Percentiles rank a stretch among this genome's conserved stretches.
These are phyloP conservation scores for Leptinotarsa juncta DNA, from an alignment of 2,888 invertebrate genomes.

Conservation along the genomic window DNA sequence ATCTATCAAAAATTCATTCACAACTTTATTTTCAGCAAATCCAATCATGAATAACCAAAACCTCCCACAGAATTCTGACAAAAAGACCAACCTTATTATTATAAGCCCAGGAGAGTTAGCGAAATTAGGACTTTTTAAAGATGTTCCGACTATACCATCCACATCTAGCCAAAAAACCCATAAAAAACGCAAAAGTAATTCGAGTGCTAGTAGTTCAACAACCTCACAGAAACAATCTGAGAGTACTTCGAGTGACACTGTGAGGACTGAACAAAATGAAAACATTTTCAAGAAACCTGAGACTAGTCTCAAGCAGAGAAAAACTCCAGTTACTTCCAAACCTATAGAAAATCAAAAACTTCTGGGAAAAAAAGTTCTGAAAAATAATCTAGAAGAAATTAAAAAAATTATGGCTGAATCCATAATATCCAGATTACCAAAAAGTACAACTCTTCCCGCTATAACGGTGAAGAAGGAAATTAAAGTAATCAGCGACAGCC, in stretches of 20 bases:
- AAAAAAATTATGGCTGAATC: conserved; percentile 1
- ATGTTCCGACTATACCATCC: background rate
- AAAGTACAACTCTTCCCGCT: background rate
- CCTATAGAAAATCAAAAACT: background rate
- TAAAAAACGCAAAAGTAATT: background rate
- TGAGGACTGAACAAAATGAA: background rate
- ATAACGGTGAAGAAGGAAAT: background rate
- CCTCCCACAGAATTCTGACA: background rate
- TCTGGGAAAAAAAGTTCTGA: background rate
- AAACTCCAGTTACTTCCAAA: background rate
- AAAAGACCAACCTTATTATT: conserved; percentile 25
- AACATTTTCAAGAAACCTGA: background rate
- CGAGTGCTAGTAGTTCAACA: background rate
- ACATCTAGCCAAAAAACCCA: background rate
- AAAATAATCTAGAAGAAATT: background rate
- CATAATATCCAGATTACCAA: background rate
- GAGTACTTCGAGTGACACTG: background rate
- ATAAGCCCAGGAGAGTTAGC: conserved; percentile 32
- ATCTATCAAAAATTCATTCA: background rate
- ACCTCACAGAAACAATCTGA: background rate
- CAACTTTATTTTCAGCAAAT: conserved; percentile 3
- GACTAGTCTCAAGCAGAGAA: background rate
- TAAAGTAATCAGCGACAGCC: background rate
- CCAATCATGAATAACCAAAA: background rate
- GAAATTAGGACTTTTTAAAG: conserved; percentile 26